A percentile compares a stretch with the other conserved stretches of the same genome.
These are phyloP conservation scores for Tamias sibiricus DNA, from an alignment of 2,113 vertebrate genomes.

Conservation along the genomic window DNA sequence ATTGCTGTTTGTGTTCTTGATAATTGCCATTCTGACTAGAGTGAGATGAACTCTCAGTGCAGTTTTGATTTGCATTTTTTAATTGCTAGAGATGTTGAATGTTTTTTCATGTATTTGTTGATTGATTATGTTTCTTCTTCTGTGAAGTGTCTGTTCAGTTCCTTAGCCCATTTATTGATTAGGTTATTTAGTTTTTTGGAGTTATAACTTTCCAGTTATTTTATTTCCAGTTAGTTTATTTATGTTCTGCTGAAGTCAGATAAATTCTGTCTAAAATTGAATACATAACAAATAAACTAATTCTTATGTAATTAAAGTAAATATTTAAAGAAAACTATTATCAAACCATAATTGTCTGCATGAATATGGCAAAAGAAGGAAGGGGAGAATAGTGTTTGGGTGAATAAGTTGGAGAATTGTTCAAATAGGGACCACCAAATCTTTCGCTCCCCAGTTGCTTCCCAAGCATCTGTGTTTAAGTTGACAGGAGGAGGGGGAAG, in stretches of 20 bases:
- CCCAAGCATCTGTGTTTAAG: not conserved
- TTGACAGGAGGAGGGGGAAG: not conserved
- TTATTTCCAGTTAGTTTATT: too few species aligned
- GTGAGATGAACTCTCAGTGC: too few species aligned
- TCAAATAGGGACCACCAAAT: not conserved
- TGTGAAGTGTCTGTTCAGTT: too few species aligned
- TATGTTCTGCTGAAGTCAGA: not conserved
- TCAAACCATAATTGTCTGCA: not conserved
- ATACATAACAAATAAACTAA: not conserved
- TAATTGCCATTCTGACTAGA: too few species aligned
- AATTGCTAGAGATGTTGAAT: too few species aligned
- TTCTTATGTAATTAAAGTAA: not conserved
- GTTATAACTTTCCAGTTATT: not conserved
- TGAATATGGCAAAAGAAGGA: not conserved
- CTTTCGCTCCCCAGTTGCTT: not conserved
- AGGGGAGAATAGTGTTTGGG: not conserved
- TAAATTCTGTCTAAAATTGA: slow-evolving; percentile 17
- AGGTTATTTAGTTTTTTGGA: too few species aligned
- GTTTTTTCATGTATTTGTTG: too few species aligned
- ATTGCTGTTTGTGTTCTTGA: too few species aligned
- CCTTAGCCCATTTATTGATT: too few species aligned
- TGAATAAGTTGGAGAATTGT: not conserved
- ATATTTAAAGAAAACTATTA: not conserved
- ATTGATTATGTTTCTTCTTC: too few species aligned
- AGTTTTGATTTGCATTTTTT: too few species aligned